Percentiles rank a stretch among this genome's conserved stretches.
These are phyloP conservation scores for Caenorhabditis imperialis DNA, from an alignment of 2,888 invertebrate genomes.

Conservation along the genomic window DNA sequence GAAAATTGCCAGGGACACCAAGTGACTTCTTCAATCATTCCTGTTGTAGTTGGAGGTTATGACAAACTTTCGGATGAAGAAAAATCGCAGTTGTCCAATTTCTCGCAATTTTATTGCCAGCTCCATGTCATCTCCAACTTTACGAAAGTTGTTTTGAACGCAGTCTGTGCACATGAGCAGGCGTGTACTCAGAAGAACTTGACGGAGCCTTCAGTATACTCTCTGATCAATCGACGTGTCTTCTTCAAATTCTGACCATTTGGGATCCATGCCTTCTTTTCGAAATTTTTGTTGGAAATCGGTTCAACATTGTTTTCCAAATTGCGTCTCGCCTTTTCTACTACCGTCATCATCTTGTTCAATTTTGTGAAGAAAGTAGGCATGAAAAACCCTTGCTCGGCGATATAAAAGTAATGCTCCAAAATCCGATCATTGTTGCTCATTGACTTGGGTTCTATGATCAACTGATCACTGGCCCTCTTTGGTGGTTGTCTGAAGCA, in stretches of 20 bases:
- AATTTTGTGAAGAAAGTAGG: conserved; percentile 5
- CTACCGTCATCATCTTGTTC: conserved; percentile 8
- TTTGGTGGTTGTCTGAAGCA: conserved; percentile 10
- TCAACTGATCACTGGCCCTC: conserved; percentile 7
- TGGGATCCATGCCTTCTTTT: conserved; percentile 11
- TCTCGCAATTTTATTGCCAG: conserved; percentile 19
- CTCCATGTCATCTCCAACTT: conserved; percentile 21
- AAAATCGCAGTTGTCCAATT: neutral
- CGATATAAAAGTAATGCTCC: neutral
- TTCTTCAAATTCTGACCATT: neutral
- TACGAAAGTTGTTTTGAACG: conserved; percentile 12
- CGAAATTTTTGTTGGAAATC: neutral
- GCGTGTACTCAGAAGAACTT: neutral
- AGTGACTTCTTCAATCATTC: conserved; percentile 8
- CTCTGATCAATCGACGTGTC: conserved; percentile 4
- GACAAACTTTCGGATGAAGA: neutral
- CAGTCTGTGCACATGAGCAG: conserved; percentile 11
- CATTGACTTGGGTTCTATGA: conserved; percentile 3
- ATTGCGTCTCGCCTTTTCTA: conserved; percentile 3
- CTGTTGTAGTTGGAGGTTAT: conserved; percentile 7
- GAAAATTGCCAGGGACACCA: conserved; percentile 1
- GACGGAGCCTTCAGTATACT: neutral
- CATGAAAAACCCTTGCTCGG: neutral
- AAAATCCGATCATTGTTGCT: neutral
- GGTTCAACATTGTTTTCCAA: conserved; percentile 5